Conservation (phyloP, 2,888 invertebrate species). For the Lithophane ornitopus region DNA sequence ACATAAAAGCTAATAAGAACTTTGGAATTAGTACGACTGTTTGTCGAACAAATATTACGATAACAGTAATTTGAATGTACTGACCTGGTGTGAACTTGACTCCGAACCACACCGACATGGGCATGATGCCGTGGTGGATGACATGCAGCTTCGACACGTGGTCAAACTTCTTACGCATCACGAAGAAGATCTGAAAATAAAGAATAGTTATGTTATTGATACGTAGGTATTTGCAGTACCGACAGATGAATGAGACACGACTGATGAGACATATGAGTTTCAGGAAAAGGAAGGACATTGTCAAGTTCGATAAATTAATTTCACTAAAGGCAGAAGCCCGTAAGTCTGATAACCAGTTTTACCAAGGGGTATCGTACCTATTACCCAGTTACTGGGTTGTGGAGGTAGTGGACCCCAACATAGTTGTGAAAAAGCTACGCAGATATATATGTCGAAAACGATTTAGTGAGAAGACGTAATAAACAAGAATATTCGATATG, state of each 20-base stretch:
- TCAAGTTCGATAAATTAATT: not conserved
- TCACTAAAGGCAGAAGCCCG: not conserved
- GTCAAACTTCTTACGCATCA: slow-evolving; percentile 97
- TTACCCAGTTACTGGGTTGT: no score
- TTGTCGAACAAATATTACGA: slow-evolving; percentile 25
- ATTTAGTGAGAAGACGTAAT: no score
- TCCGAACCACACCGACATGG: slow-evolving; percentile 97
- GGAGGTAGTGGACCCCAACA: no score
- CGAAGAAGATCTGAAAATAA: slow-evolving; percentile 94
- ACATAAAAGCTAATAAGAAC: not conserved
- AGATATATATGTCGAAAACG: no score
- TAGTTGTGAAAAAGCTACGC: no score
- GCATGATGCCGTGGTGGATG: slow-evolving; percentile 98
- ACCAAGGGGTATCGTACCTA: no score
- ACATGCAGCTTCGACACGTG: slow-evolving; percentile 98
- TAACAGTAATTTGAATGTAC: slow-evolving; percentile 66
- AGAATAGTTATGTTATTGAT: slow-evolving; percentile 11
- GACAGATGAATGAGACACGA: not conserved
- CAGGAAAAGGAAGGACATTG: no score
- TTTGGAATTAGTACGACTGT: not conserved
- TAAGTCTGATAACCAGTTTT: no score
- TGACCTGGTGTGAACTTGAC: slow-evolving; percentile 96
- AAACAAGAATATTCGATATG: no score
- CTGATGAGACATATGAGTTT: not conserved
- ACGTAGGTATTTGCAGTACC: not conserved